A percentile compares a stretch with the other conserved stretches of the same genome.
phyloP scores from a whole-genome alignment of 2,113 vertebrate genomes.

The Neoarius graeffei region DNA sequence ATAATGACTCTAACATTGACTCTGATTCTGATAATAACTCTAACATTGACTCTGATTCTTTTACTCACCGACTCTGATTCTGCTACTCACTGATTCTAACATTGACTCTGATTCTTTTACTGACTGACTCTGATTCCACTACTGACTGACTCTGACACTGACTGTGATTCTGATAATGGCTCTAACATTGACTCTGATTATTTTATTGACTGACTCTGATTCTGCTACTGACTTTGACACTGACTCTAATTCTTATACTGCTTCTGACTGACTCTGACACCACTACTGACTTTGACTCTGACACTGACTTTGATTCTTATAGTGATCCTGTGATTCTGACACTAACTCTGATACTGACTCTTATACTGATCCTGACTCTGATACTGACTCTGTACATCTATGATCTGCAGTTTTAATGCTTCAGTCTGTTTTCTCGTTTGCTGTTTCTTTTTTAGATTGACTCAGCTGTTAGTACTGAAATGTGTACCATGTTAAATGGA shows the following conservation, averaged over 20 bases:
- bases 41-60: neutral
- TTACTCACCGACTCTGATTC: neutral
- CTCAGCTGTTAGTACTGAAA: neutral
- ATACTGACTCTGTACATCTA: neutral
- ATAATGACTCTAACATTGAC: neutral
- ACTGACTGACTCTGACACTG: neutral
- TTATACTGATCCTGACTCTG: neutral
- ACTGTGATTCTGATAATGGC: neutral
- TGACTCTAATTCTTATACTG: neutral
- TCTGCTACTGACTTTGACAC: neutral
- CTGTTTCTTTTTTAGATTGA: neutral
- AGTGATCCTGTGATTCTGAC: neutral
- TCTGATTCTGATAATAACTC: no score
- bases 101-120: neutral
- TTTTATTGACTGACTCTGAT: neutral
- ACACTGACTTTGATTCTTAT: neutral
- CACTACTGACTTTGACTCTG: neutral
- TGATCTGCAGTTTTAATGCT: neutral
- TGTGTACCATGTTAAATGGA: neutral
- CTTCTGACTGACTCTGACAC: neutral
- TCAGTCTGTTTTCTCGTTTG: no score
- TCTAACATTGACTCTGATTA: neutral
- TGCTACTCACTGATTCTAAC: neutral
- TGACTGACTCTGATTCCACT: neutral
- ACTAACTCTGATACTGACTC: neutral